Conservation (phyloP, 2,888 invertebrate species). For the Agrochola lychnidis region DNA sequence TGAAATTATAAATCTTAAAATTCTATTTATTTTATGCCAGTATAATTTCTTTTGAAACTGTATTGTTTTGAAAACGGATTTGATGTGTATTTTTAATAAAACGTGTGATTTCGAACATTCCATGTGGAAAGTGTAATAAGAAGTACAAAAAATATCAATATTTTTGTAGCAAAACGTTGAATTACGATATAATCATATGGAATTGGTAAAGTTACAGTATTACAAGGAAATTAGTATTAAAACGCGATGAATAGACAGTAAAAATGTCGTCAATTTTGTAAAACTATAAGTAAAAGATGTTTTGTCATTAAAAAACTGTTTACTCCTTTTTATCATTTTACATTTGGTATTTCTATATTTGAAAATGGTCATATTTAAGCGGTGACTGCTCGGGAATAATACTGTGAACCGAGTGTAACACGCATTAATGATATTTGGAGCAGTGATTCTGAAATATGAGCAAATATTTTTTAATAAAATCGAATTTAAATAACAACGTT, state of each 20-base stretch:
- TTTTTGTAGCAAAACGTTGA: constrained; percentile 86
- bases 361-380: constrained; percentile 77
- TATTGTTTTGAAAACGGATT: constrained; percentile 76
- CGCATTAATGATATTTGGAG: constrained; percentile 74
- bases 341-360: constrained; percentile 83
- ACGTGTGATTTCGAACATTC: constrained; percentile 89
- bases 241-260: constrained; percentile 71
- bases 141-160: constrained; percentile 90
- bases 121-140: constrained; percentile 87
- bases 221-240: constrained; percentile 85
- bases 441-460: constrained; percentile 85
- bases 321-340: constrained; percentile 84
- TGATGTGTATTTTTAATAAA: constrained; percentile 82
- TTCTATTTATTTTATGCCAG: constrained; percentile 85
- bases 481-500: constrained; percentile 78
- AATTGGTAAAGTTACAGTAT: constrained; percentile 87
- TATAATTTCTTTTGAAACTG: constrained; percentile 77
- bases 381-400: constrained; percentile 73
- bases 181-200: constrained; percentile 79
- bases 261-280: constrained; percentile 79
- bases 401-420: constrained; percentile 70
- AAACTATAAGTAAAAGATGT: constrained; percentile 71
- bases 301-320: constrained; percentile 75
- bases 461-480: constrained; percentile 88
- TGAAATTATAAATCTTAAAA: constrained; percentile 76